Base-by-base conservation (phyloP, 2,888 invertebrate genomes). In the Cotesia congregata region DNA sequence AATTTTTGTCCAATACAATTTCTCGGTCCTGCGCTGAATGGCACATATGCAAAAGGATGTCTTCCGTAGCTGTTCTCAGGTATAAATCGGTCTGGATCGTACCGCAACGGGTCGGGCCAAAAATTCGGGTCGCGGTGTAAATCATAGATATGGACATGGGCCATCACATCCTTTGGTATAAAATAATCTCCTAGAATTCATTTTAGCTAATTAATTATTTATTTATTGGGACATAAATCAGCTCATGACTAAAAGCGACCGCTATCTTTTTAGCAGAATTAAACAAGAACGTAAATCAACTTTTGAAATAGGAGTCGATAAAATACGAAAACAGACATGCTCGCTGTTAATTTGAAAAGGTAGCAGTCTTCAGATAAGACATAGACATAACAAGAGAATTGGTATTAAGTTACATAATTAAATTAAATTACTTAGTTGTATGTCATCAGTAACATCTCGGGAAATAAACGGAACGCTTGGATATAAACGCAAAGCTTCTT, bases 391-490 rank as follows among this genome's bases (percentile, higher is more conserved):
- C 3, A 61, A 6, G 17, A 39, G 59, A 59, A 38, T 6, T 6
- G 6, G 6, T 20, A 67, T 65, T 65, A 65, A 5, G n/a, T 15
- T 60, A 59, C 20, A 41, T 59, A 41, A 38, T 71, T 61, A 65
- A 65, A 17, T 17, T 15, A 7, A 76, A 72, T 50, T 80, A 83
- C 83, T 82, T 50, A 83, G 71, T 40, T 77, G 79, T 12, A 93
- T 90, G 81, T 92, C 91, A 85, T 93, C 92, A 0, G 90, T 89
- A 67, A 94, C 84, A 65, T 85, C 86, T 73, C 94, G 91, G 5
- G 92, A 92, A 83, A 94, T 91, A 82, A 93, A 91, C 39, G 93
- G 93, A 5, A 94, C 93, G 82, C 93, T 93, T 1, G 94, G 94
- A 80, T 92, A 93, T 9, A 94, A 85, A 70, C 94, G 88, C 71